A percentile compares a stretch with the other conserved stretches of the same genome.
Conservation (phyloP, 1,140 invertebrate genomes). For the Scylla paramamosain region DNA sequence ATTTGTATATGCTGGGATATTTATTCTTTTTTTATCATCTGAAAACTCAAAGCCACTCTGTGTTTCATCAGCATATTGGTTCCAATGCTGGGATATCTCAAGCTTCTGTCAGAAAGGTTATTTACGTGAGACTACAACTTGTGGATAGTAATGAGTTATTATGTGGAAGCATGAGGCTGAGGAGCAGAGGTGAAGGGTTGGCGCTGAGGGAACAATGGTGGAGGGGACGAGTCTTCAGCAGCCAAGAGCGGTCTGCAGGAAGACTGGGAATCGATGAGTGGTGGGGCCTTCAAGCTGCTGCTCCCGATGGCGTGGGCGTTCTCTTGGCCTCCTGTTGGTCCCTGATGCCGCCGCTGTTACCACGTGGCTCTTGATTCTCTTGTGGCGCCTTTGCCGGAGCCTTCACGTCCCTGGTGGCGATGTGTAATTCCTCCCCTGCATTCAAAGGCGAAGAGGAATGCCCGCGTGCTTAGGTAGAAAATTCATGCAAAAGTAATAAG, state of each 20-base stretch:
- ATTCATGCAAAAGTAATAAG: not conserved
- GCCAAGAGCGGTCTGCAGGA: not conserved
- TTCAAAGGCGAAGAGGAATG: not conserved
- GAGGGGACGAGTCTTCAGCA: not conserved
- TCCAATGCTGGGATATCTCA: too few relatives aligned
- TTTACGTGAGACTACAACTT: too few relatives aligned
- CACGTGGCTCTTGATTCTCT: not conserved
- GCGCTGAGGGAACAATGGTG: not conserved
- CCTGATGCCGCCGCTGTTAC: not conserved
- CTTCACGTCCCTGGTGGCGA: not conserved
- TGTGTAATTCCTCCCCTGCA: not conserved
- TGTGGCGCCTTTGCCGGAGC: not conserved
- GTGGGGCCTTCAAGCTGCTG: constrained; percentile 6
- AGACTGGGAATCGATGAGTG: not conserved
- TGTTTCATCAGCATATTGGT: too few relatives aligned
- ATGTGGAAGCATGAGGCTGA: not conserved
- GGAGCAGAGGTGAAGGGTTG: not conserved
- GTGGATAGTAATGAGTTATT: too few relatives aligned
- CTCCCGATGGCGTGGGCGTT: not conserved
- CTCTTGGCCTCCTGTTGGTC: not conserved
- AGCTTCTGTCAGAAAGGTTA: too few relatives aligned
- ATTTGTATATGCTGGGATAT: too few relatives aligned
- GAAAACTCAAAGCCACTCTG: too few relatives aligned
- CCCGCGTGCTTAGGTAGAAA: not conserved
- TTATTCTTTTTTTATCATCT: too few relatives aligned